phyloP scores from a whole-genome alignment of 2,888 invertebrate genomes.

The Agrotis ipsilon region DNA sequence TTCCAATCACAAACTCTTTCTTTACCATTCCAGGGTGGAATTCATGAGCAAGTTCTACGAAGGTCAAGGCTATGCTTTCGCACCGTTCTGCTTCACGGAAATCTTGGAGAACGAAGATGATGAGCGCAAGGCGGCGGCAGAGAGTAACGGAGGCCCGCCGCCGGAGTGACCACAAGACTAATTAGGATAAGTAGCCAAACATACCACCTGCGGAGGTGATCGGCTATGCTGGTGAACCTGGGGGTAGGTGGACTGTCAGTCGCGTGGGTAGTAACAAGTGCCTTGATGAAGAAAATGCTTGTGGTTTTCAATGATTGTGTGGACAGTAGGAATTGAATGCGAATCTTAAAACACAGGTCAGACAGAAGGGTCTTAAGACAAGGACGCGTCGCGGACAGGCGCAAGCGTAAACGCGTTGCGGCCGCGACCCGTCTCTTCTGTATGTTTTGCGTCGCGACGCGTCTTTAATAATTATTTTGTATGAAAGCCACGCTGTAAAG shows the following conservation, averaged over 20 bases:
- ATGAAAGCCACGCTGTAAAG: too few species aligned
- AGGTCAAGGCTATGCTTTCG: slow-evolving; percentile 94
- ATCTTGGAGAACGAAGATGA: slow-evolving; percentile 89
- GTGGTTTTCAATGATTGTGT: neutral
- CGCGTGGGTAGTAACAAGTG: slow-evolving; percentile 13
- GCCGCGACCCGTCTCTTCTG: too few species aligned
- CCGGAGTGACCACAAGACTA: slow-evolving; percentile 77
- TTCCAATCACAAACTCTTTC: neutral
- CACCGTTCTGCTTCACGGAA: slow-evolving; percentile 94
- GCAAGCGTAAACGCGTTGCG: too few species aligned
- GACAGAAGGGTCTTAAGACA: too few species aligned
- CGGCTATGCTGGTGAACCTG: slow-evolving; percentile 55
- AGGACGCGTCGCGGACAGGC: too few species aligned
- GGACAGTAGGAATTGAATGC: neutral
- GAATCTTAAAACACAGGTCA: too few species aligned
- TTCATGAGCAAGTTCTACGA: slow-evolving; percentile 99
- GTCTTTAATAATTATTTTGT: too few species aligned
- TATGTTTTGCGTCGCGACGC: too few species aligned
- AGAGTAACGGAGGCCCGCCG: slow-evolving; percentile 76
- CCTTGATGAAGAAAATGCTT: neutral
- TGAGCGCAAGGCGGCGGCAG: slow-evolving; percentile 72
- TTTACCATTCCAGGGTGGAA: slow-evolving; percentile 94
- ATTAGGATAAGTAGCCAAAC: slow-evolving; percentile 53
- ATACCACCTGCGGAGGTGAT: slow-evolving; percentile 46
- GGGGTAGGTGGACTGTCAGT: slow-evolving; percentile 35